Conservation (phyloP, 2,113 vertebrate genomes). For the Leptodactylus fuscus region DNA sequence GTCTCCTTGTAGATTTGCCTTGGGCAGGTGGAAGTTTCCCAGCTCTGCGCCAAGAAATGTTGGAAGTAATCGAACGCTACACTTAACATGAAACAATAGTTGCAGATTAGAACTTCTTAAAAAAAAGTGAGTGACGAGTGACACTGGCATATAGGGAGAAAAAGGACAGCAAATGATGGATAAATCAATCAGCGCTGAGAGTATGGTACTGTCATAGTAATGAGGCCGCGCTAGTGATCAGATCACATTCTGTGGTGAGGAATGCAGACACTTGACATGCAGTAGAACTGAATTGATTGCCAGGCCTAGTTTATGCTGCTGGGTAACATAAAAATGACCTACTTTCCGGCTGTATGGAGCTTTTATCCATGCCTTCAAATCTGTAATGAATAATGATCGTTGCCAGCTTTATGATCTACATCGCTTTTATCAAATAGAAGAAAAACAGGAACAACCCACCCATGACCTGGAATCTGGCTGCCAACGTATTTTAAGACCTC, state of each 20-base stretch:
- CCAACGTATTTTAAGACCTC: conserved; percentile 39
- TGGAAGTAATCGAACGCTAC: conserved; percentile 13
- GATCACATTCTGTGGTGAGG: conserved; percentile 49
- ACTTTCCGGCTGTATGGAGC: conserved; percentile 43
- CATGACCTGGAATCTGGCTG: conserved; percentile 48
- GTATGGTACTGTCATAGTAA: conserved; percentile 56
- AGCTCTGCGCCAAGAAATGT: conserved; percentile 25
- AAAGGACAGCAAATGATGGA: conserved; percentile 50
- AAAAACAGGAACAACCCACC: conserved; percentile 50
- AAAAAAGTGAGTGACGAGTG: conserved; percentile 46
- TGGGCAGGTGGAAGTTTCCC: background rate
- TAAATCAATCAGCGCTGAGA: conserved; percentile 45
- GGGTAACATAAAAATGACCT: conserved; percentile 58
- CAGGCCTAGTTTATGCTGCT: conserved; percentile 52
- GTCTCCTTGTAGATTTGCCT: conserved; percentile 18
- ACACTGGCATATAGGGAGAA: conserved; percentile 53
- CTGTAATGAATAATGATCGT: conserved; percentile 53
- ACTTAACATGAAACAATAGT: conserved; percentile 53
- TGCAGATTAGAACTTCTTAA: conserved; percentile 48
- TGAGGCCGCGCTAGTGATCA: conserved; percentile 55
- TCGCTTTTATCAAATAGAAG: conserved; percentile 47
- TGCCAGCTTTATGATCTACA: conserved; percentile 51
- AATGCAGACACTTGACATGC: conserved; percentile 56
- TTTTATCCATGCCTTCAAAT: conserved; percentile 56
- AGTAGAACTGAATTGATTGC: conserved; percentile 55